Percentiles rank a stretch among this genome's conserved stretches.
phyloP scores from a whole-genome alignment of 2,113 vertebrate species.

The Melanotaenia duboulayi region DNA sequence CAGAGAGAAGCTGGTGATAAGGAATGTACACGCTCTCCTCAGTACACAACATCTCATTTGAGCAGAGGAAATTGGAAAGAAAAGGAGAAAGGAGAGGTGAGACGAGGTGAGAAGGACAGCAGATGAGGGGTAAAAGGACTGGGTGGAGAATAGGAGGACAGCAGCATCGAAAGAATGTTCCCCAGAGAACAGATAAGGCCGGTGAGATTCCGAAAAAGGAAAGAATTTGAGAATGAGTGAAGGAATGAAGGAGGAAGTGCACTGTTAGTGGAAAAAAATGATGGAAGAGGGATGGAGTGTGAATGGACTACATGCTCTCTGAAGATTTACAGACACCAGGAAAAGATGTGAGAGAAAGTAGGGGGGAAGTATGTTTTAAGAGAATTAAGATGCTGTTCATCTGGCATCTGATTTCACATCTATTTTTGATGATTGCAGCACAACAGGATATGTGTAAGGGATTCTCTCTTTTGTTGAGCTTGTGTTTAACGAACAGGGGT shows the following conservation, averaged over 20 bases:
- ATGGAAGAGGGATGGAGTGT: background rate
- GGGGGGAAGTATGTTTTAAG: background rate
- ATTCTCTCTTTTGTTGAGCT: background rate
- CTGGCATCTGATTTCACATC: background rate
- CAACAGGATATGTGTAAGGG: background rate
- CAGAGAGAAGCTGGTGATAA: constrained; percentile 66
- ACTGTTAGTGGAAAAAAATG: constrained; percentile 1
- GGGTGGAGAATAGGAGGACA: constrained; percentile 40
- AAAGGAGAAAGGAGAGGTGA: constrained; percentile 69
- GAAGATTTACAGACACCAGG: background rate
- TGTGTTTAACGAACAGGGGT: background rate
- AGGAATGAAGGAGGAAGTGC: constrained; percentile 2
- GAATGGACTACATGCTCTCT: background rate
- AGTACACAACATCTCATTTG: constrained; percentile 76
- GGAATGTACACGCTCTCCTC: constrained; percentile 67
- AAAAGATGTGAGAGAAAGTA: background rate
- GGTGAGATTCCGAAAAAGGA: constrained; percentile 13
- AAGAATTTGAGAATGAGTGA: constrained; percentile 50
- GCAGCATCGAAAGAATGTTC: constrained; percentile 47
- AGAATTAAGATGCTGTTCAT: background rate
- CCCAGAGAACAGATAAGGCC: constrained; percentile 52
- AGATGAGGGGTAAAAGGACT: constrained; percentile 51
- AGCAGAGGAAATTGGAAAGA: constrained; percentile 79
- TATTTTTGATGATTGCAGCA: background rate
- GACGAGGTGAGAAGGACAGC: constrained; percentile 58